Percentiles rank a stretch among this genome's conserved stretches.
Evolutionary conservation across 2,797 vertebrate species (phyloP).

Genomic region (Emys orbicularis): DNA sequence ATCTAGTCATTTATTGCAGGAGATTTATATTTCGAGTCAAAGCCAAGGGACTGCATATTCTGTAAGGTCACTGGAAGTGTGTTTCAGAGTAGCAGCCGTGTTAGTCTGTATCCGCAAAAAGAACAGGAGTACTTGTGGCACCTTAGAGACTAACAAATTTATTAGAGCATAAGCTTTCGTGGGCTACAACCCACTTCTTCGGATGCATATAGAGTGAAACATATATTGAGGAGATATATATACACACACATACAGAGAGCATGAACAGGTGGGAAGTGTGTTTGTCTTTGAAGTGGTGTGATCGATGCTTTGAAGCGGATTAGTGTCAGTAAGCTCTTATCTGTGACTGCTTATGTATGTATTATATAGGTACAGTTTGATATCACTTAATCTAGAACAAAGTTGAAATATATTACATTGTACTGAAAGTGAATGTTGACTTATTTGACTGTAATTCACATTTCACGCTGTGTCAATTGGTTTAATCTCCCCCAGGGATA

Average conservation of each 20-base stretch:
- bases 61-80: slow-evolving; percentile 71
- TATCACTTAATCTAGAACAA: slow-evolving; percentile 6
- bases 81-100: too few relatives aligned
- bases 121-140: too few relatives aligned
- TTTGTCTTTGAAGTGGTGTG: slow-evolving; percentile 71
- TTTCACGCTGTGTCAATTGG: slow-evolving; percentile 35
- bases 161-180: too few relatives aligned
- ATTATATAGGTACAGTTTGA: not conserved
- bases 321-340: slow-evolving; percentile 72
- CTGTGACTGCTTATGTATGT: slow-evolving; percentile 44
- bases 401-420: not conserved
- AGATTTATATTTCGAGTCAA: slow-evolving; percentile 68
- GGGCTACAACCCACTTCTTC: too few relatives aligned
- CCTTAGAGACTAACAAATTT: too few relatives aligned
- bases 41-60: slow-evolving; percentile 57
- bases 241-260: too few relatives aligned
- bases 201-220: too few relatives aligned
- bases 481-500: not conserved
- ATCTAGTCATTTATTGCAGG: slow-evolving; percentile 57
- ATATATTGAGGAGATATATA: too few relatives aligned
- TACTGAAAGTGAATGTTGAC: slow-evolving; percentile 5
- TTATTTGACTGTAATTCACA: slow-evolving; percentile 34
- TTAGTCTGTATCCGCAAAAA: too few relatives aligned
- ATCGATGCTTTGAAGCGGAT: slow-evolving; percentile 63
- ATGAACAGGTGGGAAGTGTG: too few relatives aligned